Evolutionary conservation across 2,113 vertebrate genomes (phyloP).

Genomic region (Theristicus caerulescens): DNA sequence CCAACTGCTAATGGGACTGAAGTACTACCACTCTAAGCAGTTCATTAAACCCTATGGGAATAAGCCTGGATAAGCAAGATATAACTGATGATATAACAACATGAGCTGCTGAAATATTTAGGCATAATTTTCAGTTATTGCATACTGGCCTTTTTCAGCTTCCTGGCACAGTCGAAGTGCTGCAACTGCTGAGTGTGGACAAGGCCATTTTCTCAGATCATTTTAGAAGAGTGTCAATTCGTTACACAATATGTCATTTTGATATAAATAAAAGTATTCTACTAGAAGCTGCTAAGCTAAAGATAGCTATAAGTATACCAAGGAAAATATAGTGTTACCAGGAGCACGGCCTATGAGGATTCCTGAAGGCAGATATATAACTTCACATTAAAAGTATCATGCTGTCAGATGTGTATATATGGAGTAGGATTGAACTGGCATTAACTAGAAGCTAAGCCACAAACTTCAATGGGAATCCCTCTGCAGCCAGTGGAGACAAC

Average conservation of each 20-base stretch:
- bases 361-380: background rate
- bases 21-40: background rate
- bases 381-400: background rate
- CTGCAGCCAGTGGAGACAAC: background rate
- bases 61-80: conserved; percentile 16
- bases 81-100: conserved; percentile 47
- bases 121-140: conserved; percentile 34
- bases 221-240: conserved; percentile 12
- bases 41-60: conserved; percentile 22
- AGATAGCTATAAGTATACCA: background rate
- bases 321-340: background rate
- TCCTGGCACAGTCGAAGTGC: background rate
- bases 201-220: conserved; percentile 23
- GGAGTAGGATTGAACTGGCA: background rate
- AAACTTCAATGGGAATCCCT: background rate
- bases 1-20: conserved; percentile 46
- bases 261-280: conserved; percentile 28
- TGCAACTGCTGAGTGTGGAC: background rate
- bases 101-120: conserved; percentile 58
- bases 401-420: background rate
- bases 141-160: conserved; percentile 11
- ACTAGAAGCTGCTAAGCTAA: conserved; percentile 16
- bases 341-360: background rate
- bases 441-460: background rate
- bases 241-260: background rate